Conservation (phyloP, 2,888 invertebrate species). For the Strigamia maritima region DNA sequence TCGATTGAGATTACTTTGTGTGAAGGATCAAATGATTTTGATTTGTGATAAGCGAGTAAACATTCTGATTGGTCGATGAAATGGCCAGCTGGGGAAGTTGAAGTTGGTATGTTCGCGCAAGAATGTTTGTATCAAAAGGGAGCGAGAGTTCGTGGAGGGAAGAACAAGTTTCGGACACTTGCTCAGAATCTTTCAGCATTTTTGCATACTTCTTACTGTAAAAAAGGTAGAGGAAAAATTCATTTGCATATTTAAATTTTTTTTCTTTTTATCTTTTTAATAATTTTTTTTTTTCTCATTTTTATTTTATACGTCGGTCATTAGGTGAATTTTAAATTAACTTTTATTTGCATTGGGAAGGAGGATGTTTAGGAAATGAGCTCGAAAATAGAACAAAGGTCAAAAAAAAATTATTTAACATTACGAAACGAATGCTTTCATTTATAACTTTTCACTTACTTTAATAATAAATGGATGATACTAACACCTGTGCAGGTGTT, state of each 20-base stretch:
- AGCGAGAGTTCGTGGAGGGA: neutral
- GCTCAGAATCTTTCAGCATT: neutral
- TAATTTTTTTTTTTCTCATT: neutral
- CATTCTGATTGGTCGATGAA: neutral
- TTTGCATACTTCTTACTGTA: neutral
- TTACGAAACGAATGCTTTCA: neutral
- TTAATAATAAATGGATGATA: neutral
- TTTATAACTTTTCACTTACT: neutral
- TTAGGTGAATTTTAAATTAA: neutral
- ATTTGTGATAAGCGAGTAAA: neutral
- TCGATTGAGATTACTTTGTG: slow-evolving; percentile 8
- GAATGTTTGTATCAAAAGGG: neutral
- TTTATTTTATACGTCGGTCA: neutral
- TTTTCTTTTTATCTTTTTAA: neutral
- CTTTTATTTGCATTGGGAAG: neutral
- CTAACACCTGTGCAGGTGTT: neutral
- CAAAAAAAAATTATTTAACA: neutral
- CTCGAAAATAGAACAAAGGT: neutral
- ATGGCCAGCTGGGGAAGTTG: neutral
- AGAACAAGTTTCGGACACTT: neutral
- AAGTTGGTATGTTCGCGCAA: neutral
- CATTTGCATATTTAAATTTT: no score
- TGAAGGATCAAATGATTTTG: neutral
- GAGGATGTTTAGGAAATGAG: neutral
- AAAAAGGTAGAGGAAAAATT: neutral